Base-by-base conservation (phyloP, 37 sponge, comb jelly and placozoan species). In the Cladorhizidae sp. region DNA sequence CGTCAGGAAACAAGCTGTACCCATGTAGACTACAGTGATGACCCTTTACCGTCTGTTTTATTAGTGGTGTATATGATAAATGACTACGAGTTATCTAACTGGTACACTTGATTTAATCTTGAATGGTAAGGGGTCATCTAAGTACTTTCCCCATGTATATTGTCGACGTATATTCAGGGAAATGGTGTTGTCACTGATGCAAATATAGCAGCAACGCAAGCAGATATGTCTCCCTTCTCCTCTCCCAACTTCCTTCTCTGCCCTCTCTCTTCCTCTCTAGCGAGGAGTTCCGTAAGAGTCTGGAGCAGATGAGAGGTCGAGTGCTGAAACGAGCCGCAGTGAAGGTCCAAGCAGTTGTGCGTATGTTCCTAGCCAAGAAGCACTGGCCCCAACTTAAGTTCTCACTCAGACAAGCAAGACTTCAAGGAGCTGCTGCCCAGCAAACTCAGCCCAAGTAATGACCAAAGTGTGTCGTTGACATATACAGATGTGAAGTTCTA, bases 341-440 rank as follows among this genome's bases (percentile, higher is more conserved):
- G 2, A 70, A 42, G 49, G 81, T 93, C 33, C 93, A 93, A 58
- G 76, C 82, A 1, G 42, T 54, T 2, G 78, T 88, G 0, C 59
- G 93, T 23, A 73, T 78, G 77, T 82, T 32, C 83, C 64, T 93
- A 45, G 55, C 73, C 49, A 56, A 64, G 15, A 83, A 76, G 40
- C 80, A 80, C 57, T 92, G 93, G 93, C 85, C 93, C 25, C 81
- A 92, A 57, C 71, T 84, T 36, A 87, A 84, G 80, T 72, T 76
- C 38, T 83, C 88, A 3, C 64, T 92, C 40, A 52, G 55, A 14
- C 85, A 75, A n/a, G 82, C 88, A 35, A 52, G 51, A 14, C 76
- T 87, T 5, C 82, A 87, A 31, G 73, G 78, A 28, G 54, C 68
- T 32, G 78, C 86, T 56, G 78, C 86, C 39, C 86, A 78, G 31